phyloP scores from a whole-genome alignment of 2,888 invertebrate genomes.

The Mactromeris polynyma region DNA sequence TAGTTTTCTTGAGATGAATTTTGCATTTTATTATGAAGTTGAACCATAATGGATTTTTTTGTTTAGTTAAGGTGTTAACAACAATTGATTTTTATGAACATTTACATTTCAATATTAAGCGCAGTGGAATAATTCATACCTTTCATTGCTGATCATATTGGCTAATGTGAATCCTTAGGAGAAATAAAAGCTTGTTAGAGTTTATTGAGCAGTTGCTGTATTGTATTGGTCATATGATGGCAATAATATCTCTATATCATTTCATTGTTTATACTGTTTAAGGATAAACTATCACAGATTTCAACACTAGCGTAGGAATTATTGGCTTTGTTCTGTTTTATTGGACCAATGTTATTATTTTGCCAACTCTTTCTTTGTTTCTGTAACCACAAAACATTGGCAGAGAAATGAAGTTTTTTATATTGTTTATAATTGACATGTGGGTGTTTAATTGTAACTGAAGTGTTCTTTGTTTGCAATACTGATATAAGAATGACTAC shows the following conservation, averaged over 20 bases:
- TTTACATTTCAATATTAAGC: background rate
- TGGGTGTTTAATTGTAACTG: background rate
- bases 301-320: background rate
- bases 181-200: background rate
- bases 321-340: background rate
- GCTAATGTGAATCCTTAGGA: background rate
- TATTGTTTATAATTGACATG: background rate
- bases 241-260: background rate
- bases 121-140: background rate
- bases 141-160: background rate
- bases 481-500: background rate
- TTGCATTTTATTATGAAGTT: background rate
- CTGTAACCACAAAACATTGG: background rate
- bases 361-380: background rate
- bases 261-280: background rate
- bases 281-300: background rate
- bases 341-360: background rate
- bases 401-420: background rate
- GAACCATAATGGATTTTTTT: background rate
- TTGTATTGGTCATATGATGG: background rate
- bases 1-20: background rate
- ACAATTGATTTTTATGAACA: conserved; percentile 10
- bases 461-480: background rate
- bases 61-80: conserved; percentile 6
- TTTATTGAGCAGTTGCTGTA: background rate